phyloP scores from a whole-genome alignment of 2,113 vertebrate genomes.

The Ciconia stormi region DNA sequence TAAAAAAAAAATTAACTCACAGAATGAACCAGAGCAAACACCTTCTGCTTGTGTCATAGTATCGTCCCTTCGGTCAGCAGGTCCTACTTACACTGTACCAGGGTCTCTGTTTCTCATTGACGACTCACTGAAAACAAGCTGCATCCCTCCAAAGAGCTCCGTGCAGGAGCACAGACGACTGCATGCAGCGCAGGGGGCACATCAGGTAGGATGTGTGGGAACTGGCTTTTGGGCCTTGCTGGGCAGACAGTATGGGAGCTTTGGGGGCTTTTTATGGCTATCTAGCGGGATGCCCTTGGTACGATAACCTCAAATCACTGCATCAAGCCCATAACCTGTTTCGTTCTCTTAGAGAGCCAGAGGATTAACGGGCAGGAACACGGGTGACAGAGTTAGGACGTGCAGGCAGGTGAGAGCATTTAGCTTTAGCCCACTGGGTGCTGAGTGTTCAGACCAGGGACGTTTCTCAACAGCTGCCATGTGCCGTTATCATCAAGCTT shows the following conservation, averaged over 20 bases:
- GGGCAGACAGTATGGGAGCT: not conserved
- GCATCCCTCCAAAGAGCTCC: not conserved
- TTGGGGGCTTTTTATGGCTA: not conserved
- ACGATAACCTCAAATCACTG: not conserved
- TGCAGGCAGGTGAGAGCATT: not conserved
- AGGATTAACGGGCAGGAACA: fast-evolving
- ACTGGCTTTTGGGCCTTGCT: not conserved
- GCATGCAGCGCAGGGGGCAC: not conserved
- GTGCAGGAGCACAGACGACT: fast-evolving
- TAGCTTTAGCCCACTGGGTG: fast-evolving
- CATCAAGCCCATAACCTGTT: not conserved
- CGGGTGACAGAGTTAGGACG: fast-evolving
- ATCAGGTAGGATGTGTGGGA: not conserved
- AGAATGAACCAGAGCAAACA: not conserved
- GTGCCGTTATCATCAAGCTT: fast-evolving
- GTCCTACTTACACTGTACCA: fast-evolving
- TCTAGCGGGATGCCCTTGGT: not conserved
- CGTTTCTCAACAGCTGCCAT: not conserved
- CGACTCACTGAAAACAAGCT: not conserved
- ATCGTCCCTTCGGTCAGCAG: not conserved
- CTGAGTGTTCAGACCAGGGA: not conserved
- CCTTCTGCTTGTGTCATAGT: not conserved
- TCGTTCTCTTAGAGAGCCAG: not conserved
- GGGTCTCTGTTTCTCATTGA: not conserved
- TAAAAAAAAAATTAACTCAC: not conserved